Conservation (phyloP, 2,888 invertebrate genomes). For the Prionchulus punctatus region DNA sequence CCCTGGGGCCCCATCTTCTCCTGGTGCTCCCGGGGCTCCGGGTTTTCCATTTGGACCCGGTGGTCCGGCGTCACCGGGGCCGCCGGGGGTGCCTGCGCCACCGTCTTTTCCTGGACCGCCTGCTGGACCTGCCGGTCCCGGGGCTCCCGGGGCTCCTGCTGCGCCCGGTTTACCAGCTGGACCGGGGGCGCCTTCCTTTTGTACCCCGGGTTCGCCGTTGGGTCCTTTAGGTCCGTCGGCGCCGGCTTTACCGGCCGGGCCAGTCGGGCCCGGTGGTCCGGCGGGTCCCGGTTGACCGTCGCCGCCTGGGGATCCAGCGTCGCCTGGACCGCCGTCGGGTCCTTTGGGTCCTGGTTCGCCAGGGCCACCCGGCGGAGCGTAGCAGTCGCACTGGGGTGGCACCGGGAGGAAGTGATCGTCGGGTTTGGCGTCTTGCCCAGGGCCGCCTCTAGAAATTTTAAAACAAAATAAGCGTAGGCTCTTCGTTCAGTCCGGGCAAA, state of each 20-base stretch:
- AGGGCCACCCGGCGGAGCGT: constrained; percentile 18
- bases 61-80: background rate
- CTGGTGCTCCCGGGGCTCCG: background rate
- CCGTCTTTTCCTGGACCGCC: constrained; percentile 4
- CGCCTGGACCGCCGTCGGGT: constrained; percentile 17
- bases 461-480: too few species aligned
- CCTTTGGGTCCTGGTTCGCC: constrained; percentile 25
- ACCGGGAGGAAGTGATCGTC: background rate
- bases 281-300: constrained; percentile 19
- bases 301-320: constrained; percentile 19
- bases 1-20: background rate
- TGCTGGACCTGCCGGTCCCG: background rate
- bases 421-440: background rate
- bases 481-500: too few species aligned
- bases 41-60: background rate
- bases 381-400: constrained; percentile 5
- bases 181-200: background rate
- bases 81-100: background rate
- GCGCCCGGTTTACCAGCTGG: background rate
- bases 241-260: constrained; percentile 4
- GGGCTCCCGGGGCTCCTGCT: background rate
- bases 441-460: background rate
- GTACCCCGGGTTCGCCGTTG: constrained; percentile 5
- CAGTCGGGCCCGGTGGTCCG: constrained; percentile 11
- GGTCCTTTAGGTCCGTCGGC: constrained; percentile 4